Evolutionary conservation across 2,888 invertebrate genomes (phyloP).

Genomic region (Belgica antarctica): DNA sequence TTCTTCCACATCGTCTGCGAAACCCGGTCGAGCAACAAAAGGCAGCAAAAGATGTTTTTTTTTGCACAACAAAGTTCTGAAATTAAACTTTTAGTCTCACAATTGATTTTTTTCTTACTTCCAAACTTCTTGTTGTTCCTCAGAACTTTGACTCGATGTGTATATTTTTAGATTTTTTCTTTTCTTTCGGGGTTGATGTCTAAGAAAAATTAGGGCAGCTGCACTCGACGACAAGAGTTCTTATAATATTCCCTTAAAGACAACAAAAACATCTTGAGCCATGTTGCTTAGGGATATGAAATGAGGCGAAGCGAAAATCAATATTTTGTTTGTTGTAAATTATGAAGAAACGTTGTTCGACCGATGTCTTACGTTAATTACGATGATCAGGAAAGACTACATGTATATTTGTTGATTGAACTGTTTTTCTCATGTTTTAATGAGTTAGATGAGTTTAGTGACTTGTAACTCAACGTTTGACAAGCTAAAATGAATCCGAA

Average conservation of each 20-base stretch:
- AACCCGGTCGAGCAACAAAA: neutral
- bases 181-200: constrained; percentile 20
- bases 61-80: constrained; percentile 15
- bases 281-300: neutral
- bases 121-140: neutral
- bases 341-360: neutral
- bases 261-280: constrained; percentile 19
- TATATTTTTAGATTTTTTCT: constrained; percentile 22
- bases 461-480: too few relatives aligned
- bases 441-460: too few relatives aligned
- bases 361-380: constrained; percentile 9
- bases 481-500: too few relatives aligned
- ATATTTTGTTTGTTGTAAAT: constrained; percentile 1
- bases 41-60: neutral
- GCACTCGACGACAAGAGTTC: constrained; percentile 15
- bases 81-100: constrained; percentile 6
- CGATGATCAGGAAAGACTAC: too few relatives aligned
- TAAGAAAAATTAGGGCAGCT: constrained; percentile 39
- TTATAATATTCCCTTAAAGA: constrained; percentile 35
- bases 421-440: too few relatives aligned
- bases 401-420: too few relatives aligned
- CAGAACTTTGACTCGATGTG: constrained; percentile 12
- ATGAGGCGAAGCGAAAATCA: constrained; percentile 9
- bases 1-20: neutral
- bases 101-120: neutral